A percentile compares a stretch with the other conserved stretches of the same genome.
phyloP scores from a whole-genome alignment of 2,113 vertebrate species.

The Nansenia antarctica region DNA sequence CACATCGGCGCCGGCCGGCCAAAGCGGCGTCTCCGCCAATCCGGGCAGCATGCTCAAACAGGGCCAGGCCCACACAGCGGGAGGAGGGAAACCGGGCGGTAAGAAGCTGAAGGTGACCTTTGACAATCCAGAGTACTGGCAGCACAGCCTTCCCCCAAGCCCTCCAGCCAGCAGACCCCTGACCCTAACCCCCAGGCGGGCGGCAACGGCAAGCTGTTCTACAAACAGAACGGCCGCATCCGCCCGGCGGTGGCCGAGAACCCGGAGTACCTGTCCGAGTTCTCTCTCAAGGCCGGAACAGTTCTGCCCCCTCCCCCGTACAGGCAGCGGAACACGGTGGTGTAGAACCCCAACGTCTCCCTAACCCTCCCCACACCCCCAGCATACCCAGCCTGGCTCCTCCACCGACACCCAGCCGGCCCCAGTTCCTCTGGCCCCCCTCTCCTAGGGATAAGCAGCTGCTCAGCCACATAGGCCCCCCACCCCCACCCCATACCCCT shows the following conservation, averaged over 20 bases:
- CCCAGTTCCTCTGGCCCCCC: slow-evolving; percentile 19
- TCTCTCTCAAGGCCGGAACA: slow-evolving; percentile 89
- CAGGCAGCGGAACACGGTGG: slow-evolving; percentile 97
- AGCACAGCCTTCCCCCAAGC: slow-evolving; percentile 92
- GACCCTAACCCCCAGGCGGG: slow-evolving; percentile 82
- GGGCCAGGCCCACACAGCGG: slow-evolving; percentile 40
- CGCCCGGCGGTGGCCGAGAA: slow-evolving; percentile 92
- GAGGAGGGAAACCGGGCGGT: slow-evolving; percentile 64
- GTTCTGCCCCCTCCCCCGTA: slow-evolving; percentile 95
- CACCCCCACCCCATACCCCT: slow-evolving; percentile 12
- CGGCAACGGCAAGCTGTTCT: slow-evolving; percentile 92
- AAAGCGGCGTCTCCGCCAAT: slow-evolving; percentile 52
- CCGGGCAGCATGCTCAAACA: slow-evolving; percentile 68
- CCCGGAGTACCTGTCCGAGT: slow-evolving; percentile 93
- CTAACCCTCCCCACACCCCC: slow-evolving; percentile 28
- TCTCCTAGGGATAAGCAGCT: not conserved
- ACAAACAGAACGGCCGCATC: slow-evolving; percentile 94
- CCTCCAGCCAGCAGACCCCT: slow-evolving; percentile 82
- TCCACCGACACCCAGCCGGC: not conserved
- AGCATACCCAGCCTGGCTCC: slow-evolving; percentile 30
- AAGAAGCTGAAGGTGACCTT: slow-evolving; percentile 95
- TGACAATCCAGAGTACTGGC: slow-evolving; percentile 98
- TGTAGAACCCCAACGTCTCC: slow-evolving; percentile 69
- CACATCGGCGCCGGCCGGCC: slow-evolving; percentile 51
- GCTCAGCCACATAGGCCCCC: not conserved